A percentile compares a stretch with the other conserved stretches of the same genome.
phyloP scores from a whole-genome alignment of 2,888 invertebrate species.

The Drosophila greeni region DNA sequence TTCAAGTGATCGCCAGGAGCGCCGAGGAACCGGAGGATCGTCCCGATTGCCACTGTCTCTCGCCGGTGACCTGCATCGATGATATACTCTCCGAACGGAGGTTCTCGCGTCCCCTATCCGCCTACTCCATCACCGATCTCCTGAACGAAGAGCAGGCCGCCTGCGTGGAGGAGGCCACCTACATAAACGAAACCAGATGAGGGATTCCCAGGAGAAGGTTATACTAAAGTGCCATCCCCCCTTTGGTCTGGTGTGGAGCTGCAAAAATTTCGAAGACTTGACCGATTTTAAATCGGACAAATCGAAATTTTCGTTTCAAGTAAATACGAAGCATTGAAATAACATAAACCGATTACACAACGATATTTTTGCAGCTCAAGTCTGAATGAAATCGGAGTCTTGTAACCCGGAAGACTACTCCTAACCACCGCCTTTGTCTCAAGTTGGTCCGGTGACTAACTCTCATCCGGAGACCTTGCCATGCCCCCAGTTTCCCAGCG shows the following conservation, averaged over 20 bases:
- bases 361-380: not conserved
- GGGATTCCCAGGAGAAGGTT: not conserved
- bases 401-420: slow-evolving; percentile 10
- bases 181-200: slow-evolving; percentile 62
- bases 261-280: not conserved
- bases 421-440: slow-evolving; percentile 4
- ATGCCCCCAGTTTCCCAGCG: not conserved
- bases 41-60: slow-evolving; percentile 53
- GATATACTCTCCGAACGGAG: slow-evolving; percentile 77
- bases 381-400: not conserved
- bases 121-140: slow-evolving; percentile 78
- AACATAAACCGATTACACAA: not conserved
- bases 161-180: slow-evolving; percentile 59
- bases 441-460: slow-evolving; percentile 6
- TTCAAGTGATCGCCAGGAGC: slow-evolving; percentile 76
- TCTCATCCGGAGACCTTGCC: slow-evolving; percentile 7
- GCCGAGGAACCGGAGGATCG: slow-evolving; percentile 63
- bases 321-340: not conserved
- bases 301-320: not conserved
- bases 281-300: not conserved
- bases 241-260: not conserved
- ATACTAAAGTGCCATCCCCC: slow-evolving; percentile 31
- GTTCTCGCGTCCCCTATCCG: slow-evolving; percentile 77
- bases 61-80: slow-evolving; percentile 77
- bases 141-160: slow-evolving; percentile 72